Percentiles rank a stretch among this genome's conserved stretches.
phyloP scores from a whole-genome alignment of 2,113 vertebrate species.

The Brachypteracias leptosomus region DNA sequence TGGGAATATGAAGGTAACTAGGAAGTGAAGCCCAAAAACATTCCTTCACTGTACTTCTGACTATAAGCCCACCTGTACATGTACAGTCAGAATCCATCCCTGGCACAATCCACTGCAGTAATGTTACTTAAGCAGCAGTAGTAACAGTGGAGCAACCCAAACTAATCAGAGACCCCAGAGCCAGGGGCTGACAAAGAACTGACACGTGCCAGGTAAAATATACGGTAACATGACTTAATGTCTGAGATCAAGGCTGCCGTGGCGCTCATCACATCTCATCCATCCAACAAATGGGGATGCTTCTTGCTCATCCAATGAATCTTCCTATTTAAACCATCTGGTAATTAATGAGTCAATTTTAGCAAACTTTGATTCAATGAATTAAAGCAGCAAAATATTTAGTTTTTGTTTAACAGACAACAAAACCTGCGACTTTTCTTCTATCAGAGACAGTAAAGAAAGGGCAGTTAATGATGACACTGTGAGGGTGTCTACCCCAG shows the following conservation, averaged over 20 bases:
- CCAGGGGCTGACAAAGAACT: background rate
- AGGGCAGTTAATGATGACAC: background rate
- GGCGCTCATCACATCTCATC: background rate
- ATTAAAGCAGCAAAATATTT: background rate
- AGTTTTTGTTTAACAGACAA: background rate
- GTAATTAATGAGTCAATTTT: background rate
- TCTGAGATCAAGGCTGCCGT: background rate
- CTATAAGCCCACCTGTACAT: fast-evolving
- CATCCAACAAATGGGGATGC: background rate
- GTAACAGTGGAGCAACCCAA: background rate
- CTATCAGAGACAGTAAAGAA: background rate
- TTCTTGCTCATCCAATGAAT: background rate
- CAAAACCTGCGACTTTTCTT: background rate
- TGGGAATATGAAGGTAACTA: background rate
- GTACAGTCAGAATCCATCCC: background rate
- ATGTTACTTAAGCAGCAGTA: background rate
- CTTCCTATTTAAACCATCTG: background rate
- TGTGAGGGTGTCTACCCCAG: background rate
- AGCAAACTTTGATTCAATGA: background rate
- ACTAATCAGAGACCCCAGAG: background rate
- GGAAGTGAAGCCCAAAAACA: background rate
- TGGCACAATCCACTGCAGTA: background rate
- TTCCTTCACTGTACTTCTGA: background rate
- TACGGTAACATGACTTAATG: background rate
- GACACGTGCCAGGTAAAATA: background rate